Base-by-base conservation (phyloP, 2,888 invertebrate genomes). In the Corbicula japonica region DNA sequence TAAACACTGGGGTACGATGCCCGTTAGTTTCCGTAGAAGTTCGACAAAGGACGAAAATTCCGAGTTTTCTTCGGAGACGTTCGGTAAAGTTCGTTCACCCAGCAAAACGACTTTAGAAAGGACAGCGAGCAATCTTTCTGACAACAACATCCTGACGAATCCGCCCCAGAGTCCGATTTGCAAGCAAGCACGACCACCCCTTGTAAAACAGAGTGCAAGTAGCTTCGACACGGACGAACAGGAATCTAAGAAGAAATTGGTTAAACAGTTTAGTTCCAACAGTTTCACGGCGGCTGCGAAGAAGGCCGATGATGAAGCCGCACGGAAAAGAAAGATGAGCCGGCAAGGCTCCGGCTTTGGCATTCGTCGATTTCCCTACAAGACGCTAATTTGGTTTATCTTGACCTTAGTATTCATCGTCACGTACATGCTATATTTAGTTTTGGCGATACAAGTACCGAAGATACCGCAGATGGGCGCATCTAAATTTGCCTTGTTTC, bases 21-120 rank as follows among this genome's bases (percentile, higher is more conserved):
- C 83, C 1, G 70, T 56, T 23, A 73, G 44, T 32, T 83, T 79
- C 60, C 63, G 83, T 8, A 83, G 79, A 62, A 79, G 79, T 50
- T 83, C 79, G 5, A 62, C 46, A 23, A 79, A 76, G 54, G 76
- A 79, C 8, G 23, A 54, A 5, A 83, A 79, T 46, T 79, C 83
- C 1, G 79, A 83, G 23, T 74, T 50, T 35, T 79, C 83, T 12
- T 79, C 83, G 32, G 83, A 83, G n/a, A 83, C 83, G 10, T 76
- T 83, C 48, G 79, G 79, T 0, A 75, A 77, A 63, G 30, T 63
- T 23, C 18, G 65, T 32, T 58, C 56, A 48, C 28, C 41, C 30
- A 50, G 32, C 38, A 46, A 41, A 46, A 76, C 66, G 52, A 34
- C 69, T 1, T 15, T 68, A 3, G 76, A 82, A 26, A 48, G 60